These are phyloP conservation scores for Xenotilapia longispinis DNA, from an alignment of 2,113 vertebrate genomes.

Conservation along the genomic window DNA sequence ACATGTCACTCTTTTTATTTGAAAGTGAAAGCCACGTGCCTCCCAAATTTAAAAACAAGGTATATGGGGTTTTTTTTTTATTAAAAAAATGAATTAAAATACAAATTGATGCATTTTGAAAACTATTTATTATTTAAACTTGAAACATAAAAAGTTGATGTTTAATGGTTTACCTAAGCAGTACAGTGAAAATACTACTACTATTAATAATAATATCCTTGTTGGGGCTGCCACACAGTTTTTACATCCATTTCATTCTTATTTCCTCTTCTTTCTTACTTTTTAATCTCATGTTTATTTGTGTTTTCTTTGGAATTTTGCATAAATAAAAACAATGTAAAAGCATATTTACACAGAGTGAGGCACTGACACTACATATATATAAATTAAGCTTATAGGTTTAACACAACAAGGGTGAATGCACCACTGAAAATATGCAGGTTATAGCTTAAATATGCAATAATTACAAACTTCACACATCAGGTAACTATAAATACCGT, in stretches of 20 bases:
- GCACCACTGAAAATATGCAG: background rate
- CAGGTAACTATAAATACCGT: background rate
- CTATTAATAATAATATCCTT: rapidly evolving
- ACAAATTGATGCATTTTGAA: background rate
- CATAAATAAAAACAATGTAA: background rate
- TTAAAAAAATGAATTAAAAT: background rate
- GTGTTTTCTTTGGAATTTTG: background rate
- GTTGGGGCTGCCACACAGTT: background rate
- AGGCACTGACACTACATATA: background rate
- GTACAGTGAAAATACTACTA: background rate
- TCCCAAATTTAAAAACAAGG: background rate
- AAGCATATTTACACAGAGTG: background rate
- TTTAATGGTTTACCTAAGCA: background rate
- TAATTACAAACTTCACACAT: background rate
- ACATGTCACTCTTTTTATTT: background rate
- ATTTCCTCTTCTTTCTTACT: background rate
- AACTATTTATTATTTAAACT: background rate
- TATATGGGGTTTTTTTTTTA: background rate
- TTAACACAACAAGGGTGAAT: background rate
- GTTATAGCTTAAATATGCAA: background rate
- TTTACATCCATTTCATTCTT: background rate
- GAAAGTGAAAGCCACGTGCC: background rate
- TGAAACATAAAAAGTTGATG: background rate
- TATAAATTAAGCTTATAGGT: background rate
- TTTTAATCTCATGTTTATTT: background rate